Percentiles rank a stretch among this genome's conserved stretches.
Evolutionary conservation across 2,113 vertebrate genomes (phyloP).

Genomic region (Centropus bengalensis): DNA sequence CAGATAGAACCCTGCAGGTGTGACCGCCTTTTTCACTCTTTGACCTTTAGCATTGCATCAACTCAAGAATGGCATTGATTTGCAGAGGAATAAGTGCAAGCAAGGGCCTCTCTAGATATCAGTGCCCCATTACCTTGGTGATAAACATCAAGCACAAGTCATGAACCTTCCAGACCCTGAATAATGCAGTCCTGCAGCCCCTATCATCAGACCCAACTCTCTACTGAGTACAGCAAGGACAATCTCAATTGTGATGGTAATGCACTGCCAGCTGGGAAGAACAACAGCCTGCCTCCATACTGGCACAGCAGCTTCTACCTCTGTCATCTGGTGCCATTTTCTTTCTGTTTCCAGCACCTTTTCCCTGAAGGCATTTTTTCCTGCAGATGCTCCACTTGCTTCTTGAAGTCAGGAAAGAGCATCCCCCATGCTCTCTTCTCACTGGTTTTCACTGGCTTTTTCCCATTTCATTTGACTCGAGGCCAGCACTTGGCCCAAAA

Average conservation of each 20-base stretch:
- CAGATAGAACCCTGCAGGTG: too few relatives aligned
- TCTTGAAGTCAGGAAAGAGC: background rate
- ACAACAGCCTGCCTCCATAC: background rate
- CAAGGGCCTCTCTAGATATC: too few relatives aligned
- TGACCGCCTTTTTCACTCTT: too few relatives aligned
- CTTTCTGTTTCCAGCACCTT: background rate
- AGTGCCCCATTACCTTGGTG: too few relatives aligned
- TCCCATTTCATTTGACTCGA: background rate
- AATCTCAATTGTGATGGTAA: background rate
- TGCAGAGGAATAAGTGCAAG: too few relatives aligned
- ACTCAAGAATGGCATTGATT: too few relatives aligned
- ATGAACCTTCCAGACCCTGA: background rate
- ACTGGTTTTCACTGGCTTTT: background rate
- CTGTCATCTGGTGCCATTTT: background rate
- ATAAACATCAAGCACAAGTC: too few relatives aligned
- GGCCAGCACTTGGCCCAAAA: background rate
- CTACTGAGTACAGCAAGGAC: accelerated
- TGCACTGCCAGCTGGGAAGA: background rate
- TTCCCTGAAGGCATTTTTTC: background rate
- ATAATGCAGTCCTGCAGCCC: background rate
- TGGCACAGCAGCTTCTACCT: background rate
- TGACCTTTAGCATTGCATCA: too few relatives aligned
- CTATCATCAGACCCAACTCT: background rate
- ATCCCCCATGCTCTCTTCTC: background rate
- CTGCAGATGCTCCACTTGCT: background rate